Evolutionary conservation across 30 jellyfish, hydroid and myxozoan genomes (phyloP), one percentile per base, ranked within the genome.

Genomic region (Turritopsis rubra): DNA sequence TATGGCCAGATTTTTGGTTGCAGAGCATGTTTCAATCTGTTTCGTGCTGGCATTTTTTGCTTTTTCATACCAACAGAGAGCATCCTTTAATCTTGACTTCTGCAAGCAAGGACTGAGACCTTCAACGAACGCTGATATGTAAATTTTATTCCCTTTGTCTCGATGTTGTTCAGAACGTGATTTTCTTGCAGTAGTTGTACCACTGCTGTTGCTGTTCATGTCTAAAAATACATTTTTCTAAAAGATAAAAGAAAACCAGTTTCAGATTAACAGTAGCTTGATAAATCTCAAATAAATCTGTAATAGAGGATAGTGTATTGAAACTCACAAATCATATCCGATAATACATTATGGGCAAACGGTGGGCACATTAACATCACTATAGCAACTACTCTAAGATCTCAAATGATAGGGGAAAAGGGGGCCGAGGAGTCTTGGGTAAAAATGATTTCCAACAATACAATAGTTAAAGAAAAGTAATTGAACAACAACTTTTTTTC

Each of bases 101-200:
- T 73, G 82, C 9, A 81, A 80, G 16, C 71, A 84, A 21, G 90
- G 90, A 1, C 84, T 84, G 22, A 87, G 75, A 18, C 30, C 53
- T n/a, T 76, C 83, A 30, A 53, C 72, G 20, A 52, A 52, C 13
- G 77, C 84, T 17, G 84, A 75, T 20, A 13, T 23, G 73, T 66
- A 81, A 9, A 53, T 68, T 16, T 73, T 23, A 81, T 87, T 81
- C 41, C 95, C 95, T 81, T 87, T 84, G 65, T 87, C 81, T 18
- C 95, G 80, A 8, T 71, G 28, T 66, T 68, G 66, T 13, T 28
- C 83, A 7, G 95, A 87, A 70, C n/a, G 65, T 7, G 95, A 77
- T 74, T 74, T 29, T 28, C 23, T n/a, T 29, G 52, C 75, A 28
- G 66, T 21, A 21, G 29, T 22, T 52, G 21, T 52, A 41, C 60